Evolutionary conservation across 2,113 vertebrate genomes (phyloP).

Genomic region (Setophaga petechia): DNA sequence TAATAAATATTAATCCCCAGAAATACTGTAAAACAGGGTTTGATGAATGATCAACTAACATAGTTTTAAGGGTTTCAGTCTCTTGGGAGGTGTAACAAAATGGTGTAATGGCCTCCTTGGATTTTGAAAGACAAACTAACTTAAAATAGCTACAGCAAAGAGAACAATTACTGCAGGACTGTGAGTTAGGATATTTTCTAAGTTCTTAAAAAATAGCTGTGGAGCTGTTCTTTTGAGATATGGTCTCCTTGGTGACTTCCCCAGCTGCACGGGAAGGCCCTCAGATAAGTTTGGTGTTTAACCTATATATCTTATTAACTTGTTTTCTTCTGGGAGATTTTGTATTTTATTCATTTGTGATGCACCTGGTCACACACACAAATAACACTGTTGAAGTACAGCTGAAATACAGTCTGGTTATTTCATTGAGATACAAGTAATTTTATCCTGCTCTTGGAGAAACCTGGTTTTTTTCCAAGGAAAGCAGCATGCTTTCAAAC

Average conservation of each 20-base stretch:
- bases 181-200: not conserved
- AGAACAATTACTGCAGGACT: not conserved
- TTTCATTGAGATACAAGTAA: not conserved
- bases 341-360: not conserved
- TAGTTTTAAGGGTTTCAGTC: not conserved
- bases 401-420: not conserved
- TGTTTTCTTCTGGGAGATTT: not conserved
- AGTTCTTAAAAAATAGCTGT: not conserved
- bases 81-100: not conserved
- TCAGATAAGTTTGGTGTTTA: not conserved
- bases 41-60: not conserved
- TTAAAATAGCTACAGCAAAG: not conserved
- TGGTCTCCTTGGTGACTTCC: not conserved
- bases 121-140: not conserved
- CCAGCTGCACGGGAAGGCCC: not conserved
- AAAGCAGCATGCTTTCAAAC: not conserved
- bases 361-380: not conserved
- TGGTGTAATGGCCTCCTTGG: not conserved
- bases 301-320: not conserved
- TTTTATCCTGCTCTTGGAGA: not conserved
- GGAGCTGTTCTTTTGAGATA: not conserved
- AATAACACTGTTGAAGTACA: not conserved
- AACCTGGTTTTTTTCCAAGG: not conserved
- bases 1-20: not conserved
- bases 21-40: not conserved